A percentile compares a stretch with the other conserved stretches of the same genome.
These are phyloP conservation scores for Aphelenchoides fujianensis DNA, from an alignment of 1,140 invertebrate genomes.

Conservation along the genomic window DNA sequence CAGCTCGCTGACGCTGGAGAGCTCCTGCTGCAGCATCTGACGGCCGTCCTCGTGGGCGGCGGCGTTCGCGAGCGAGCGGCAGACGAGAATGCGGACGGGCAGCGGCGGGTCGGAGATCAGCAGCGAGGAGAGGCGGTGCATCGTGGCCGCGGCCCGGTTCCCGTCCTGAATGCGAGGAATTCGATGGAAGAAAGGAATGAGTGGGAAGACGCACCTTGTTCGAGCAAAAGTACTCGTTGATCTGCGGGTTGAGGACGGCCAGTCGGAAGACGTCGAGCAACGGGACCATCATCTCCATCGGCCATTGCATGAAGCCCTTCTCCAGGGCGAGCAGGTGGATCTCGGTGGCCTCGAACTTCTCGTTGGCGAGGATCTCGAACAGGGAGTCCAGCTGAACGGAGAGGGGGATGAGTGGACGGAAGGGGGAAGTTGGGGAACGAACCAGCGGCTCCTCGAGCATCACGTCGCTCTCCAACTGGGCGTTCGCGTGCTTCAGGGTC, in stretches of 20 bases:
- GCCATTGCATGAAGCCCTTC: constrained; percentile 51
- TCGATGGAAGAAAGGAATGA: not conserved
- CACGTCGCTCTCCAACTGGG: too few species aligned
- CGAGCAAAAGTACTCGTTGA: constrained; percentile 53
- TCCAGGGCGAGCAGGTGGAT: constrained; percentile 30
- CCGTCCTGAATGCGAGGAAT: constrained; percentile 26
- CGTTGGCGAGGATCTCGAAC: too few species aligned
- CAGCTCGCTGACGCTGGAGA: constrained; percentile 21
- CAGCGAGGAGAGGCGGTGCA: constrained; percentile 31
- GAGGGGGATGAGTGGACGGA: too few species aligned
- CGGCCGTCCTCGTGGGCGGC: too few species aligned
- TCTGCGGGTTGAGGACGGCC: constrained; percentile 43
- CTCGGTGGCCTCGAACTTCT: constrained; percentile 29
- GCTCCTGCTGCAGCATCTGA: constrained; percentile 35
- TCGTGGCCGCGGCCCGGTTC: constrained; percentile 24
- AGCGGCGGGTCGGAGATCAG: too few species aligned
- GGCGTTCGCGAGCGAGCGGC: too few species aligned
- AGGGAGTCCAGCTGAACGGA: constrained; percentile 20
- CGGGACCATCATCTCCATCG: constrained; percentile 39
- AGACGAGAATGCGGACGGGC: too few species aligned
- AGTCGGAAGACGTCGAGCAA: constrained; percentile 53
- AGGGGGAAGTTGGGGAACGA: constrained; percentile 15
- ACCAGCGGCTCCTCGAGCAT: too few species aligned
- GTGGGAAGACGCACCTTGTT: not conserved
- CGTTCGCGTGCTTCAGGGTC: too few species aligned